phyloP scores from a whole-genome alignment of 30 jellyfish, hydroid and myxozoan genomes.

The Chironex yamaguchii region DNA sequence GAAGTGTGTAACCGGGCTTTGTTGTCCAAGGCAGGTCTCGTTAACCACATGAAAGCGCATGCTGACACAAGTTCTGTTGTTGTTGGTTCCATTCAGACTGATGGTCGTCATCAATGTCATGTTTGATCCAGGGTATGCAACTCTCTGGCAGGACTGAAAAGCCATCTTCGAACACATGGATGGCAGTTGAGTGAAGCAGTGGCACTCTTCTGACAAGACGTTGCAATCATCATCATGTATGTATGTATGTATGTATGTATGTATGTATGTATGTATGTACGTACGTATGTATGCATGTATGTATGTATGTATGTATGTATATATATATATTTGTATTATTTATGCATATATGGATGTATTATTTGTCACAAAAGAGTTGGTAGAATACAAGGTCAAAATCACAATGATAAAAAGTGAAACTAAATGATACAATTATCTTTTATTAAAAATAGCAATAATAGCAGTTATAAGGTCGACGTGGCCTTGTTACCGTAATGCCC shows the following conservation, averaged over 20 bases:
- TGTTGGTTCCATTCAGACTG: too few relatives aligned
- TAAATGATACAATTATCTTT: too few relatives aligned
- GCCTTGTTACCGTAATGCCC: too few relatives aligned
- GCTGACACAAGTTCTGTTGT: not conserved
- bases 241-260: not conserved
- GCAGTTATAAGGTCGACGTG: too few relatives aligned
- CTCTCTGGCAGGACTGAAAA: not conserved
- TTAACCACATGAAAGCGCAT: not conserved
- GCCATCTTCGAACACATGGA: not conserved
- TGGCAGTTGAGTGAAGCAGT: not conserved
- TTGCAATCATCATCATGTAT: not conserved
- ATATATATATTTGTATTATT: too few relatives aligned
- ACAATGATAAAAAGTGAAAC: too few relatives aligned
- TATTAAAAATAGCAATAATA: too few relatives aligned
- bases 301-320: too few relatives aligned
- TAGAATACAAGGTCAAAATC: too few relatives aligned
- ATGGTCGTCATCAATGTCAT: not conserved
- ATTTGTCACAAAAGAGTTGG: too few relatives aligned
- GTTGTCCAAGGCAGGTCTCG: not conserved
- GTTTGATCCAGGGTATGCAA: not conserved
- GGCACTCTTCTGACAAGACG: not conserved
- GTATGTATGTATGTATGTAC: not conserved
- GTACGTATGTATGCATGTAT: not conserved
- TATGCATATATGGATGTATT: too few relatives aligned
- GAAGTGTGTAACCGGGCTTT: not conserved